Conservation (phyloP, 2,888 invertebrate genomes). For the Eupithecia inturbata region DNA sequence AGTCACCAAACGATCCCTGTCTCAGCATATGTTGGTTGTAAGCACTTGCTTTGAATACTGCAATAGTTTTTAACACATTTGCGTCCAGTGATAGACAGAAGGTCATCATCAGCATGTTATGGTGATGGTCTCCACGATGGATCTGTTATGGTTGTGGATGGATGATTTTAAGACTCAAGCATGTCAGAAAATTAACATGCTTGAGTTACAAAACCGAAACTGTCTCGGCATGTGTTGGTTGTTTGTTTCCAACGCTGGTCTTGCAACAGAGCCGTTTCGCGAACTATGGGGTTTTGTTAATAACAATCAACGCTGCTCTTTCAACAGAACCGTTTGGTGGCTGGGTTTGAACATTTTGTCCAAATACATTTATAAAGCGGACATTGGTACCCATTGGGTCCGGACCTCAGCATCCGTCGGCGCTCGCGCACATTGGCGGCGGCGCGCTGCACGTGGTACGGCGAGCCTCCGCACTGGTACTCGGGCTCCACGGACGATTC, state of each 20-base stretch:
- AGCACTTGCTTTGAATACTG: not conserved
- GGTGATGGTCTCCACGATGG: not conserved
- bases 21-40: not conserved
- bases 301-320: not conserved
- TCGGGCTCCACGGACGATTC: constrained; percentile 83
- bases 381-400: constrained; percentile 89
- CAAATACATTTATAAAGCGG: constrained; percentile 37
- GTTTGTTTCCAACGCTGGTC: not conserved
- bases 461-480: constrained; percentile 87
- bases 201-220: not conserved
- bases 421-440: constrained; percentile 98
- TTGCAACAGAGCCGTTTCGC: not conserved
- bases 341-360: not conserved
- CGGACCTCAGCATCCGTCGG: constrained; percentile 99
- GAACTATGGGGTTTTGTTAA: not conserved
- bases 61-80: not conserved
- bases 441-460: constrained; percentile 94
- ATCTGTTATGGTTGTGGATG: not conserved
- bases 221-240: not conserved
- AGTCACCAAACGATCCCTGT: not conserved
- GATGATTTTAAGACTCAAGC: not conserved
- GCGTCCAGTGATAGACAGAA: not conserved
- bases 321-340: not conserved
- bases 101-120: not conserved
- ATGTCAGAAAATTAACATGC: not conserved